Evolutionary conservation across 2,888 invertebrate genomes (phyloP), one percentile per base, ranked within the genome.

Genomic region (Entomobrya multifasciata): DNA sequence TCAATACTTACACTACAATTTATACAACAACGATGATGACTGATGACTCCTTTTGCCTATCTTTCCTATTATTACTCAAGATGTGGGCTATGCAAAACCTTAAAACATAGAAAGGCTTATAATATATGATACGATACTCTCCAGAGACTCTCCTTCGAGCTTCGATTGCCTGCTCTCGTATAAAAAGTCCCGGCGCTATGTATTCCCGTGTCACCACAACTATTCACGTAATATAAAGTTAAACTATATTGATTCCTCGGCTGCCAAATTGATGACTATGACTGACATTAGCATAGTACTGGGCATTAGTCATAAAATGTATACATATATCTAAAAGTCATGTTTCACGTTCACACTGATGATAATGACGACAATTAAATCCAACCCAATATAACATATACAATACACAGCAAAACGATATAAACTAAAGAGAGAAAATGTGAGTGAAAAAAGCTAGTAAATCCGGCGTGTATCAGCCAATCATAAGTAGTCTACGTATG

Each of bases 61-160:
- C 60, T 65, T 13, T 30, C 65, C 65, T 70, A 70, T 49, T 22
- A 70, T 70, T 47, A 70, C 47, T 47, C 70, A 70, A 70, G 47
- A 49, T 44, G 44, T 67, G 67, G 41, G 22, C 44, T 70, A 70
- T 70, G 70, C 70, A 70, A 70, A 70, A 70, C 70, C 70, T 70
- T 70, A 70, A 70, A 70, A 70, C 70, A 70, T 27, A 25, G 47
- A 15, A 70, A 70, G 70, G 47, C 70, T n/a, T 6, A 36, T 36
- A 36, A 49, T 49, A 36, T 36, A 6, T 8, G 8, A 36, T 36
- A 6, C 36, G 8, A 36, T 36, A 36, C 36, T 36, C 36, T 36
- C 36, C 36, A 36, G 36, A 36, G 36, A 36, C 36, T 36, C 36
- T 8, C 8, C 36, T 36, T 36, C 8, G 36, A 4, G 36, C 36